Evolutionary conservation across 2,797 vertebrate genomes (phyloP).

Genomic region (Chlorospingus flavigularis): DNA sequence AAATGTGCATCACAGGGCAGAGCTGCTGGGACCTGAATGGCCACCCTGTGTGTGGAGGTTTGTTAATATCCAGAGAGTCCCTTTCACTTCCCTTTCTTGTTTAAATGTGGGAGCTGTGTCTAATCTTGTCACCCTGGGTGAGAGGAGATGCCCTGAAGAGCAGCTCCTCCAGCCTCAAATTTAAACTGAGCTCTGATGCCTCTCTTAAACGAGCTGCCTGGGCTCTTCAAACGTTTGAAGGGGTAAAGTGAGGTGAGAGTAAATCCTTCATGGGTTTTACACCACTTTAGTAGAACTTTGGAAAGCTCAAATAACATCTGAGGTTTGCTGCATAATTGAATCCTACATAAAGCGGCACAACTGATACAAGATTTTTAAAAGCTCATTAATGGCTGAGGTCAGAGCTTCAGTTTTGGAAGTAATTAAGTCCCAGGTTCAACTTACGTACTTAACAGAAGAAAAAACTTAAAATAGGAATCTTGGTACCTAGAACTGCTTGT

Average conservation of each 20-base stretch:
- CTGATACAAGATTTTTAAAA: neutral
- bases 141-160: neutral
- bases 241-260: neutral
- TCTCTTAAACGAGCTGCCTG: neutral
- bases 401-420: neutral
- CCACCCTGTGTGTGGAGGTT: too few species aligned
- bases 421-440: neutral
- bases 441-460: neutral
- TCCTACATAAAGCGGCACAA: neutral
- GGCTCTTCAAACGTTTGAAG: neutral
- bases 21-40: rapidly evolving
- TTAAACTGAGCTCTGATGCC: neutral
- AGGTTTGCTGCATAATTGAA: neutral
- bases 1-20: neutral
- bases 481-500: neutral
- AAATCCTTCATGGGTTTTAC: neutral
- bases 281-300: neutral
- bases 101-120: neutral
- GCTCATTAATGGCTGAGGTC: neutral
- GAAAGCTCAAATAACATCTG: neutral
- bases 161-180: neutral
- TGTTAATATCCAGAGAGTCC: neutral
- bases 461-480: neutral
- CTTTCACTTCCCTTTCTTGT: neutral
- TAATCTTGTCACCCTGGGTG: neutral